phyloP scores from a whole-genome alignment of 2,797 vertebrate genomes.

The Tinamus major region DNA sequence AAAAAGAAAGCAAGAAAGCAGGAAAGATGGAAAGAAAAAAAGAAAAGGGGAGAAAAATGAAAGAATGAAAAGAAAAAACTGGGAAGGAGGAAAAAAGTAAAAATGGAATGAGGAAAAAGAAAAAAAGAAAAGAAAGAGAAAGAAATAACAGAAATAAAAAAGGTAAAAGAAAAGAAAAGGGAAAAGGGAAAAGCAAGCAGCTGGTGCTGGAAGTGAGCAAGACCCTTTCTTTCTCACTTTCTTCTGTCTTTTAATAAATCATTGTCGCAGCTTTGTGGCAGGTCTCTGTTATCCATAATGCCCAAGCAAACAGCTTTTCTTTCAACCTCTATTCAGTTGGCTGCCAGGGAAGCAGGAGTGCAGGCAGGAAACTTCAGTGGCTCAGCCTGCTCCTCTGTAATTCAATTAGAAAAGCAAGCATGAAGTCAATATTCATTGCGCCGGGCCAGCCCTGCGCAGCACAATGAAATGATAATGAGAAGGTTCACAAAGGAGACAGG shows the following conservation, averaged over 20 bases:
- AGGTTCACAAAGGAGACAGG: constrained; percentile 74
- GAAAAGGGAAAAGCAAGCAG: constrained; percentile 61
- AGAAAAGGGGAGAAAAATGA: neutral
- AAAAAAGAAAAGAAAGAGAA: neutral
- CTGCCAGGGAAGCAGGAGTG: constrained; percentile 76
- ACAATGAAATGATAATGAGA: constrained; percentile 85
- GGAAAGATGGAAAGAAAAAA: too few species aligned
- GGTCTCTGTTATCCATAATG: constrained; percentile 79
- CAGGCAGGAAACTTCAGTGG: constrained; percentile 71
- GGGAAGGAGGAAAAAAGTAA: neutral
- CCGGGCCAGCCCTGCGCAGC: constrained; percentile 44
- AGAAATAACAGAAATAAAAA: neutral
- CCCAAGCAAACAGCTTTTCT: constrained; percentile 84
- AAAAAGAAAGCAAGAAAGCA: neutral
- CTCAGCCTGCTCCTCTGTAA: constrained; percentile 76
- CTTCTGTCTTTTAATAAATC: constrained; percentile 82
- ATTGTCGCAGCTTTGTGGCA: constrained; percentile 78
- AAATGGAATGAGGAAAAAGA: neutral
- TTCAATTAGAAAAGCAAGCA: constrained; percentile 86
- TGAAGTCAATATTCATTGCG: constrained; percentile 83
- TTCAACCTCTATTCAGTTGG: constrained; percentile 78
- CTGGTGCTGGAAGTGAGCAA: constrained; percentile 74
- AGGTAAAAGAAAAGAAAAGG: neutral
- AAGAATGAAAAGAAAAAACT: neutral
- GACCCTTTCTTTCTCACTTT: constrained; percentile 65